Percentiles rank a stretch among this genome's conserved stretches.
phyloP scores from a whole-genome alignment of 2,113 vertebrate species.

The Okapia johnstoni region DNA sequence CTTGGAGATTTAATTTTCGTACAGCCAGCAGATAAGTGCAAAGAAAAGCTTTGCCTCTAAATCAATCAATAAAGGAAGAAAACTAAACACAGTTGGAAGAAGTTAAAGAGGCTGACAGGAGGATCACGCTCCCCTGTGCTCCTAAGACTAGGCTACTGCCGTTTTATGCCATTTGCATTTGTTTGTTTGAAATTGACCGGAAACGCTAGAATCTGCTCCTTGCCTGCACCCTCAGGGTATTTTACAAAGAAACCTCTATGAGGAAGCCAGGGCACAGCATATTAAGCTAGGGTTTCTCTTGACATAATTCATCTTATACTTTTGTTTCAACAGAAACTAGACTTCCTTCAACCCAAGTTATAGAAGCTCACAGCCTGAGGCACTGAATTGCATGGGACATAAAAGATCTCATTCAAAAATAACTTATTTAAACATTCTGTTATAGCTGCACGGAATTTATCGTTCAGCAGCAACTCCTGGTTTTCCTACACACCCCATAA shows the following conservation, averaged over 20 bases:
- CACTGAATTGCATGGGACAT: constrained; percentile 14
- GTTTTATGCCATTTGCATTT: constrained; percentile 55
- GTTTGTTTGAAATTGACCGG: constrained; percentile 48
- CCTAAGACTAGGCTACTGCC: background rate
- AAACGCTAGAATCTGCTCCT: constrained; percentile 4
- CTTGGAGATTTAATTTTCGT: constrained; percentile 6
- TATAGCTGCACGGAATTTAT: constrained; percentile 29
- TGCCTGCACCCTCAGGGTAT: constrained; percentile 1
- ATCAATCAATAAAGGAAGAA: constrained; percentile 1
- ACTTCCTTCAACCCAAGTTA: constrained; percentile 41
- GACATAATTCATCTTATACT: constrained; percentile 42
- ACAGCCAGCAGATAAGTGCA: background rate
- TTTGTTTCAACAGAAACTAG: constrained; percentile 56
- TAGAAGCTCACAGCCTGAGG: constrained; percentile 8
- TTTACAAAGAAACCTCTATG: constrained; percentile 39
- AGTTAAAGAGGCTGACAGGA: background rate
- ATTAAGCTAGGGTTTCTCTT: constrained; percentile 33
- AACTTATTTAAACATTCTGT: constrained; percentile 49
- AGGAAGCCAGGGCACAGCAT: background rate
- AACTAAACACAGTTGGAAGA: background rate
- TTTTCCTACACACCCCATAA: constrained; percentile 9
- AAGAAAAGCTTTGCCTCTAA: background rate
- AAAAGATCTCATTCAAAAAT: constrained; percentile 54
- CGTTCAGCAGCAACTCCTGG: background rate
- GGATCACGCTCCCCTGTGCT: background rate